Evolutionary conservation across 2,888 invertebrate species (phyloP).

Genomic region (Xanthorhoe spadicearia): DNA sequence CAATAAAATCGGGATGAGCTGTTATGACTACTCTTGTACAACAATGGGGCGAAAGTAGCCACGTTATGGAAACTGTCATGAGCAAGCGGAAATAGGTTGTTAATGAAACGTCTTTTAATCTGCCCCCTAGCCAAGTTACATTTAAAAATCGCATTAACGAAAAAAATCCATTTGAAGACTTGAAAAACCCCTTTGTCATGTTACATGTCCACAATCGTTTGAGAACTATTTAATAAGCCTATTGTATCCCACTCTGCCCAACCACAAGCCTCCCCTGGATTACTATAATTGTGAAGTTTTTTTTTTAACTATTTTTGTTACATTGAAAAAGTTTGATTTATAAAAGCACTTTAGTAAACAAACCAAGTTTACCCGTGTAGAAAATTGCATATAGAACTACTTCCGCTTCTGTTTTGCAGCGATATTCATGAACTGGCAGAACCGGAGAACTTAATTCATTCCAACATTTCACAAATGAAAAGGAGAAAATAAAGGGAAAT

Average conservation of each 20-base stretch:
- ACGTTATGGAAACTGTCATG: slow-evolving; percentile 35
- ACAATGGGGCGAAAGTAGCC: slow-evolving; percentile 70
- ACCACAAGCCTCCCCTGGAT: no score
- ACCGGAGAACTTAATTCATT: slow-evolving; percentile 34
- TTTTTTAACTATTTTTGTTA: no score
- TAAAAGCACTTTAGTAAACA: neutral
- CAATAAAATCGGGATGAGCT: slow-evolving; percentile 81
- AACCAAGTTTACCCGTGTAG: neutral
- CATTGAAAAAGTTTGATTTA: no score
- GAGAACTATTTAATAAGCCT: no score
- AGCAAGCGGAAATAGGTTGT: slow-evolving; percentile 12
- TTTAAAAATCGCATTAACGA: no score
- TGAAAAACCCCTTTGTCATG: no score
- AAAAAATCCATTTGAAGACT: no score
- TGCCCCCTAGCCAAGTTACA: no score
- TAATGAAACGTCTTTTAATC: slow-evolving; percentile 16
- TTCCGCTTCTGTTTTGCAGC: slow-evolving; percentile 6
- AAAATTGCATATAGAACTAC: neutral
- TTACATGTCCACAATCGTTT: no score
- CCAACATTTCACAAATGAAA: slow-evolving; percentile 30
- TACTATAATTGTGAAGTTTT: slow-evolving; percentile 1
- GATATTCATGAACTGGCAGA: slow-evolving; percentile 8
- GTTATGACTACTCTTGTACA: slow-evolving; percentile 74
- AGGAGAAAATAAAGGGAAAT: slow-evolving; percentile 51
- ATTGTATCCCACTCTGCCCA: no score